A percentile compares a stretch with the other conserved stretches of the same genome.
These are phyloP conservation scores for Erpobdella octoculata DNA, from an alignment of 2,888 invertebrate species.

Conservation along the genomic window DNA sequence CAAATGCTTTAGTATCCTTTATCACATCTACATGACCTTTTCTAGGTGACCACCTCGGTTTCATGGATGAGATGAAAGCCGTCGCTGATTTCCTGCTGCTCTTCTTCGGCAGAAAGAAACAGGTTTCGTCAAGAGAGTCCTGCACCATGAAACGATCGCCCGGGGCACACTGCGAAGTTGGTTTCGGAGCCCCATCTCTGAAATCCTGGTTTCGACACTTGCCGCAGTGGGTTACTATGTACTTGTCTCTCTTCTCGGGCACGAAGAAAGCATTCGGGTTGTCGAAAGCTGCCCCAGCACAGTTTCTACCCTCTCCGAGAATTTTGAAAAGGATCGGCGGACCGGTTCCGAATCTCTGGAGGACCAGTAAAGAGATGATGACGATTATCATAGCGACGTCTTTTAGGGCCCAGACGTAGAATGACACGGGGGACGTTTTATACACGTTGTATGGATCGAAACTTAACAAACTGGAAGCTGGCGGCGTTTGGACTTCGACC, in stretches of 20 bases:
- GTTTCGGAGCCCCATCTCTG: slow-evolving; percentile 2
- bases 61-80: neutral
- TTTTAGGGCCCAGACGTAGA: slow-evolving; percentile 38
- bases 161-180: neutral
- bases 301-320: slow-evolving; percentile 3
- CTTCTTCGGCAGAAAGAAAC: slow-evolving; percentile 4
- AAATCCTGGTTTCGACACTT: neutral
- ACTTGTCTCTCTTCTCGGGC: slow-evolving; percentile 39
- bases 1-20: no score
- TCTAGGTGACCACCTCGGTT: neutral
- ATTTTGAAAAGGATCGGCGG: neutral
- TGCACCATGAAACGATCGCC: neutral
- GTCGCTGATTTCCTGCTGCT: neutral
- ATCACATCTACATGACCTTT: slow-evolving; percentile 12
- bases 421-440: slow-evolving; percentile 31
- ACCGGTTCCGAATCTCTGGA: slow-evolving; percentile 28
- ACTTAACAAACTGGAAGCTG: neutral
- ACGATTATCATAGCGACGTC: slow-evolving; percentile 33
- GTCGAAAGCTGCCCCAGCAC: slow-evolving; percentile 32
- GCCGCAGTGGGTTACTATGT: slow-evolving; percentile 32
- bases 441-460: neutral
- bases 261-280: slow-evolving; percentile 34
- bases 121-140: neutral
- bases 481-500: neutral
- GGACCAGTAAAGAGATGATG: slow-evolving; percentile 30